Evolutionary conservation across 2,113 vertebrate genomes (phyloP).

Genomic region (Carassius gibelio): DNA sequence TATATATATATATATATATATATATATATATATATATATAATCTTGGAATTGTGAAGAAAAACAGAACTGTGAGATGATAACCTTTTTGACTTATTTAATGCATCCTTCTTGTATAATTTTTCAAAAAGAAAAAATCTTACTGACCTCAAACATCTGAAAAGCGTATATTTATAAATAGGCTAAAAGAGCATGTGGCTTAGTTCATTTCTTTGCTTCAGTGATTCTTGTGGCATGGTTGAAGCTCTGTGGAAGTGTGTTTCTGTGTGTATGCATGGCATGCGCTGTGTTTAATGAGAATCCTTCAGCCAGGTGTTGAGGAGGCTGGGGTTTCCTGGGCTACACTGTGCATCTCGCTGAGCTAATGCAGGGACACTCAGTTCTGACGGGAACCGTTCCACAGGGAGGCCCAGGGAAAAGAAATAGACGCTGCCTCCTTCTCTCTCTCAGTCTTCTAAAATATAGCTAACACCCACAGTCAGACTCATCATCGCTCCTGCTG

Average conservation of each 20-base stretch:
- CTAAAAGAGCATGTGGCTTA: neutral
- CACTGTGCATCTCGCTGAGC: constrained; percentile 21
- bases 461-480: constrained; percentile 11
- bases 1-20: too few species aligned
- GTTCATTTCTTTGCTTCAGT: neutral
- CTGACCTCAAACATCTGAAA: neutral
- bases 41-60: too few species aligned
- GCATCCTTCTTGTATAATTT: neutral
- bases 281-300: constrained; percentile 33
- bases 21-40: too few species aligned
- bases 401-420: constrained; percentile 34
- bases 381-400: constrained; percentile 25
- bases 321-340: constrained; percentile 39
- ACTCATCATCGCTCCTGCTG: constrained; percentile 28
- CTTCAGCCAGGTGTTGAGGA: constrained; percentile 46
- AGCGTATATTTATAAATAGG: neutral
- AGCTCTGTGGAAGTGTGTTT: neutral
- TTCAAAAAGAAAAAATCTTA: neutral
- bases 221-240: neutral
- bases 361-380: constrained; percentile 29
- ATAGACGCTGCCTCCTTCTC: neutral
- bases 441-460: constrained; percentile 11
- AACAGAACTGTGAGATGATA: too few species aligned
- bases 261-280: neutral
- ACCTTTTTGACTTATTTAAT: neutral